Percentiles rank a stretch among this genome's conserved stretches.
Evolutionary conservation across 2,113 vertebrate species (phyloP).

Genomic region (Thryonomys swinderianus): DNA sequence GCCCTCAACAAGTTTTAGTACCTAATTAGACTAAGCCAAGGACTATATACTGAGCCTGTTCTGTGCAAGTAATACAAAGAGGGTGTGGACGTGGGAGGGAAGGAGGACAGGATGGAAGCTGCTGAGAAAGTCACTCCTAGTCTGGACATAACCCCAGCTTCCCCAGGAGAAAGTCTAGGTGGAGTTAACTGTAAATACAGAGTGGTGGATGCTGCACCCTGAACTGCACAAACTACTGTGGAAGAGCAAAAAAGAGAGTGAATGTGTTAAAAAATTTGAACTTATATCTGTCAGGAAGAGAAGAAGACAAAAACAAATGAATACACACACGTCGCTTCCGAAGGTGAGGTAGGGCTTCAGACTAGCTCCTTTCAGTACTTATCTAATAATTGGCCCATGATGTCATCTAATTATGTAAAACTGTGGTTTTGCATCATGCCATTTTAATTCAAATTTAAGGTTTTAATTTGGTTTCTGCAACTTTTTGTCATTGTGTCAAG

Average conservation of each 20-base stretch:
- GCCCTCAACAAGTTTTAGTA: conserved; percentile 13
- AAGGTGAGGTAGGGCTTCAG: not conserved
- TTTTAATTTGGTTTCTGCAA: not conserved
- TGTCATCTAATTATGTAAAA: not conserved
- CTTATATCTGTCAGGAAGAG: not conserved
- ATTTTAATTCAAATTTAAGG: not conserved
- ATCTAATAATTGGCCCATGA: not conserved
- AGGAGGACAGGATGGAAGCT: not conserved
- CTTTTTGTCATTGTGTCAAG: not conserved
- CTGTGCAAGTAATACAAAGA: not conserved
- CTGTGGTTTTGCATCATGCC: not conserved
- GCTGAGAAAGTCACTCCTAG: not conserved
- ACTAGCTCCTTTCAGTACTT: not conserved
- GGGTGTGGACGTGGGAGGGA: not conserved
- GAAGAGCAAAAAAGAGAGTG: not conserved
- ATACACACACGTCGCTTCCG: not conserved
- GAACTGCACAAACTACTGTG: not conserved
- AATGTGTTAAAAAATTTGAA: conserved; percentile 4
- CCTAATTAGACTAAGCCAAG: not conserved
- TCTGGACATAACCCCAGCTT: not conserved
- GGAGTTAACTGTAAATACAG: not conserved
- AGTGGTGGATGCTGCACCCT: not conserved
- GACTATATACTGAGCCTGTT: not conserved
- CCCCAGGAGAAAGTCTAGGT: not conserved
- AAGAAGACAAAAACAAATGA: conserved; percentile 10